Conservation (phyloP, 2,888 invertebrate species). For the Creontiades dilutus region DNA sequence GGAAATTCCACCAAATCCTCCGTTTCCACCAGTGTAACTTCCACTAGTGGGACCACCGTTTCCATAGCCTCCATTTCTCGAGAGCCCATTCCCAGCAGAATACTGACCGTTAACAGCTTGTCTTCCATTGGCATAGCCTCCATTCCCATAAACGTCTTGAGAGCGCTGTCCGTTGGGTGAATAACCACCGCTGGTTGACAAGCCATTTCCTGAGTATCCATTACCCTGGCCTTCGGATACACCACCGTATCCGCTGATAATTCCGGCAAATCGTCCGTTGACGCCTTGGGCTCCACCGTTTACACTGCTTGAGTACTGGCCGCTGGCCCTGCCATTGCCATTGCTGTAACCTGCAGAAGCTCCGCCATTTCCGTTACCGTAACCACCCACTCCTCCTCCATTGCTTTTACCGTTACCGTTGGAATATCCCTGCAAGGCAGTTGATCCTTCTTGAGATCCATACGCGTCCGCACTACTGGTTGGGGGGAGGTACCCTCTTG, state of each 20-base stretch:
- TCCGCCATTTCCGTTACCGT: constrained; percentile 33
- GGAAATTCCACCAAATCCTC: not conserved
- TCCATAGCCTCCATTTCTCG: not conserved
- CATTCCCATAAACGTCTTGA: not conserved
- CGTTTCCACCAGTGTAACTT: constrained; percentile 36
- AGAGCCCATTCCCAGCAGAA: not conserved
- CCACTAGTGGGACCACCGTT: not conserved
- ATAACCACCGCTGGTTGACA: not conserved
- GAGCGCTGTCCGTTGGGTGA: not conserved
- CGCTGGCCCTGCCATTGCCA: not conserved
- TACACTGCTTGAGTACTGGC: not conserved
- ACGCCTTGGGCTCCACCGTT: not conserved
- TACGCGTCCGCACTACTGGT: not conserved
- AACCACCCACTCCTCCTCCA: not conserved
- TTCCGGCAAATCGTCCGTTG: not conserved
- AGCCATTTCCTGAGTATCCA: constrained; percentile 36
- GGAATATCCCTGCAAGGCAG: not conserved
- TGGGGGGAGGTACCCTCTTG: constrained; percentile 38
- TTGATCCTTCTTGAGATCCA: not conserved
- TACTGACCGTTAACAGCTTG: not conserved
- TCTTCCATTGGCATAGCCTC: constrained; percentile 9
- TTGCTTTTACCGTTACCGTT: constrained; percentile 60
- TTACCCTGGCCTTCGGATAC: constrained; percentile 30
- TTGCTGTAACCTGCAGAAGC: not conserved
- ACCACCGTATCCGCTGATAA: not conserved